Evolutionary conservation across 2,888 invertebrate species (phyloP), one percentile per base, ranked within the genome.

Genomic region (Atrina japonica): DNA sequence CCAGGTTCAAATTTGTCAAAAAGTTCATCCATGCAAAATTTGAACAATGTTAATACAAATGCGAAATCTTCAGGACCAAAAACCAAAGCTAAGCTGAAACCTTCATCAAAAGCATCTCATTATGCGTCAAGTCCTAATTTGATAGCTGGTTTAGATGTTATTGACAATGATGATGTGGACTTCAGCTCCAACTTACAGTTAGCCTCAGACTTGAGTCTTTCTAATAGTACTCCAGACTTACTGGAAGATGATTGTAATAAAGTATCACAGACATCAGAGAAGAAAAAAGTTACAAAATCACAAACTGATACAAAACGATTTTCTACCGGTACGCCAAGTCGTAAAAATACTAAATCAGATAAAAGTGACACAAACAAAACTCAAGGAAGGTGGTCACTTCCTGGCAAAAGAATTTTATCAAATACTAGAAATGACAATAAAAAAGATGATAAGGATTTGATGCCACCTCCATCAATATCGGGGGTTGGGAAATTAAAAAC

Each of bases 81-180:
- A 63, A 53, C 73, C 16, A 29, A 74, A 45, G 66, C 74, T 5
- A 75, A 76, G 40, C 70, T 74, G 69, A 59, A 67, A 25, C 55
- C 72, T 18, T 47, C 70, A n/a, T 73, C 75, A 52, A 73, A 77
- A 58, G 53, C 80, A 43, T 76, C 80, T 21, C 72, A 78, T 49
- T 76, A 81, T 70, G 76, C 81, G 3, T 85, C 85, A 23, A 82
- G 82, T 3, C 84, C 85, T 27, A 81, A 84, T 61, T 70, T 85
- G 29, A 53, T 75, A 0, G 60, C 53, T 18, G 68, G 68, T 16
- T 73, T 77, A 29, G 79, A 81, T 41, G 76, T 72, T 40, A 64
- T 60, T 7, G 58, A 65, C 16, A 73, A 71, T 27, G 76, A 78
- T n/a, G 69, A 71, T 16, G 58, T 67, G 0, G 60, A 65, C 6